Percentiles rank a stretch among this genome's conserved stretches.
Evolutionary conservation across 1,140 invertebrate species (phyloP).

Genomic region (Ceratosolen fusciceps): DNA sequence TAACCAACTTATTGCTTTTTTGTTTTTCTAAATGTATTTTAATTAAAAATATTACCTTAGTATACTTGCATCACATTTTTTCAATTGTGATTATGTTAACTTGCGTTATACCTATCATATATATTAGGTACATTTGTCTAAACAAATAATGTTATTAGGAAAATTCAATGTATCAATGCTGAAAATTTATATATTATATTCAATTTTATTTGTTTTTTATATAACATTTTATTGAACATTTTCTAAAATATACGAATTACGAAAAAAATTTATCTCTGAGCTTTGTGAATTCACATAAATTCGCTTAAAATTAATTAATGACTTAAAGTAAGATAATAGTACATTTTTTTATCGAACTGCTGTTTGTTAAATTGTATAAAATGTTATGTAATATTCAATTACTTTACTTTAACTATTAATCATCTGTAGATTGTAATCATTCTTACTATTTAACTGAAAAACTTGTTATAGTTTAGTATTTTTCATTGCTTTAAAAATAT

Average conservation of each 20-base stretch:
- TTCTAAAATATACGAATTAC: background rate
- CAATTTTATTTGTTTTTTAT: conserved; percentile 13
- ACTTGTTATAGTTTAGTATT: conserved; percentile 6
- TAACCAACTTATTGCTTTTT: conserved; percentile 23
- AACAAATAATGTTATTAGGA: conserved; percentile 8
- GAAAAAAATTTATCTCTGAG: conserved; percentile 3
- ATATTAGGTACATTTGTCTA: conserved; percentile 33
- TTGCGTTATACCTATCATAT: conserved; percentile 38
- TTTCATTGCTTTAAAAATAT: background rate
- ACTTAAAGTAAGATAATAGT: background rate
- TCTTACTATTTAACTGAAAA: conserved; percentile 11
- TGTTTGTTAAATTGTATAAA: conserved; percentile 19
- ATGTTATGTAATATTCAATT: conserved; percentile 26
- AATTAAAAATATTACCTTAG: conserved; percentile 34
- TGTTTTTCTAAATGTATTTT: conserved; percentile 21
- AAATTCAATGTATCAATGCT: conserved; percentile 28
- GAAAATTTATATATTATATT: background rate
- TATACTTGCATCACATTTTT: conserved; percentile 9
- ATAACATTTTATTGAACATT: conserved; percentile 15
- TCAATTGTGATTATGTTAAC: background rate
- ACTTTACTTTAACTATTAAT: conserved; percentile 33
- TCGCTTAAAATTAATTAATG: no score
- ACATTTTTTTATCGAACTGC: conserved; percentile 8
- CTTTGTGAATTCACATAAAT: background rate
- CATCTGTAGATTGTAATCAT: conserved; percentile 28